Evolutionary conservation across 2,888 invertebrate genomes (phyloP).

Genomic region (Lochmaea capreae): DNA sequence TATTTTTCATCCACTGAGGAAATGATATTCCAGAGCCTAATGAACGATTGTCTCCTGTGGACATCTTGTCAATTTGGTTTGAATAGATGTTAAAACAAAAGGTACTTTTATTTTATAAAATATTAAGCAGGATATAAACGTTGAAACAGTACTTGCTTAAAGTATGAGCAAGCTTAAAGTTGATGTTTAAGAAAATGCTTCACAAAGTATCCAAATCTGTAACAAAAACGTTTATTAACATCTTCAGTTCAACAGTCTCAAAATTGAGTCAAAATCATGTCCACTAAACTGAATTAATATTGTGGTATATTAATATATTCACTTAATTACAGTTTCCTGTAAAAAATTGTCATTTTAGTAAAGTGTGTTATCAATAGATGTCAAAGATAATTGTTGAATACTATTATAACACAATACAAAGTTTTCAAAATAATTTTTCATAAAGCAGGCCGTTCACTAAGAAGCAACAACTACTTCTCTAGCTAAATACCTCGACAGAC

Average conservation of each 20-base stretch:
- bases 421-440: too few species aligned
- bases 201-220: slow-evolving; percentile 1
- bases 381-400: too few species aligned
- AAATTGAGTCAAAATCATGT: not conserved
- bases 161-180: not conserved
- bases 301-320: too few species aligned
- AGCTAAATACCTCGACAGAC: too few species aligned
- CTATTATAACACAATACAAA: too few species aligned
- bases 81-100: not conserved
- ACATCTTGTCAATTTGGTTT: slow-evolving; percentile 47
- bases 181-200: not conserved
- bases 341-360: too few species aligned
- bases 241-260: not conserved
- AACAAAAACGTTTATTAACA: not conserved
- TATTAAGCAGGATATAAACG: slow-evolving; percentile 1
- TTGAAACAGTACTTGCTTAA: not conserved
- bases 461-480: too few species aligned
- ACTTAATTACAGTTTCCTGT: too few species aligned
- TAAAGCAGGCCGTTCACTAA: too few species aligned
- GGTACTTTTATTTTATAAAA: not conserved
- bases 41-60: slow-evolving; percentile 69
- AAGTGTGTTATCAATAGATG: too few species aligned
- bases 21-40: slow-evolving; percentile 73
- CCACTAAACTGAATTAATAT: too few species aligned
- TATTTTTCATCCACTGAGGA: slow-evolving; percentile 82